Percentiles rank a stretch among this genome's conserved stretches.
Evolutionary conservation across 2,797 vertebrate species (phyloP).

Genomic region (Anguilla pacifica): DNA sequence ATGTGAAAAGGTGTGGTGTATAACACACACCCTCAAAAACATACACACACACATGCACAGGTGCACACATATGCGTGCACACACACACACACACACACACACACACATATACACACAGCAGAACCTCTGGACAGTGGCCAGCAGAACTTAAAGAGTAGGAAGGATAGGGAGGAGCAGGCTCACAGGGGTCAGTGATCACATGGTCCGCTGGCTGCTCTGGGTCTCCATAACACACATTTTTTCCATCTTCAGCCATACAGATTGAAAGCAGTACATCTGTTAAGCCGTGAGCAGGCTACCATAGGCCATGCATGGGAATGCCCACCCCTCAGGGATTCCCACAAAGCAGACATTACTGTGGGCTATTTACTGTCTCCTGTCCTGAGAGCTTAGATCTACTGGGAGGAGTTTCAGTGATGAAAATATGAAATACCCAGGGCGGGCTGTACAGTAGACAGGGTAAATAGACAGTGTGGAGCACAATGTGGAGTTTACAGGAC

Average conservation of each 20-base stretch:
- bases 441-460: neutral
- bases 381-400: neutral
- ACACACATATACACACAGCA: slow-evolving; percentile 2
- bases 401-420: neutral
- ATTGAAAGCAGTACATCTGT: neutral
- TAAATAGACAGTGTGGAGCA: neutral
- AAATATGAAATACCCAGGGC: neutral
- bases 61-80: neutral
- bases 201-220: neutral
- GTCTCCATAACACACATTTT: neutral
- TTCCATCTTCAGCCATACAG: neutral
- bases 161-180: neutral
- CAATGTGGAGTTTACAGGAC: neutral
- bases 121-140: neutral
- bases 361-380: neutral
- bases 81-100: slow-evolving; percentile 15
- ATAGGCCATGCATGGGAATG: neutral
- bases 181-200: neutral
- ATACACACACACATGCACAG: neutral
- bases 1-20: slow-evolving; percentile 10
- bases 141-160: neutral
- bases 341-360: neutral
- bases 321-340: neutral
- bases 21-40: neutral
- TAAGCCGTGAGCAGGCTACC: neutral